Evolutionary conservation across 1,140 invertebrate species (phyloP).

Genomic region (Druon quercuslanigerum): DNA sequence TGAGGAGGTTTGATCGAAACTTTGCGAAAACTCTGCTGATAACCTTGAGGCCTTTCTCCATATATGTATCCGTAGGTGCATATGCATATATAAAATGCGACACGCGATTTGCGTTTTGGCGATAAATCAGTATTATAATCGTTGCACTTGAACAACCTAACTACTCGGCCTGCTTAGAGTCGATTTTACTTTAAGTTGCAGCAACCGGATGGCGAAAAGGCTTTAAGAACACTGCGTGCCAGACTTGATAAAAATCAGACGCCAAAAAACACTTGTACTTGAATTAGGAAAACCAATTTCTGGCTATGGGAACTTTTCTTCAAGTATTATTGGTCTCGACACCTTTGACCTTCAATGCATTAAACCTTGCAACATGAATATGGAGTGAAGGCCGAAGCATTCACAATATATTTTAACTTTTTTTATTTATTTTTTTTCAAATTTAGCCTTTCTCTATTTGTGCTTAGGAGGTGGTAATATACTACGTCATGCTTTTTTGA

Average conservation of each 20-base stretch:
- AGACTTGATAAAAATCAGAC: conserved; percentile 39
- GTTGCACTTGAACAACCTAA: conserved; percentile 50
- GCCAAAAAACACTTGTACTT: conserved; percentile 4
- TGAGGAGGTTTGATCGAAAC: conserved; percentile 2
- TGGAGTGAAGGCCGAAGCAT: too few species aligned
- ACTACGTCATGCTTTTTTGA: too few species aligned
- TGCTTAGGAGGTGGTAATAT: too few species aligned
- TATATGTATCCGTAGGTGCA: neutral
- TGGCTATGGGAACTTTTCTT: neutral
- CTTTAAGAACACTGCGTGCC: conserved; percentile 34
- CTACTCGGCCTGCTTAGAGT: neutral
- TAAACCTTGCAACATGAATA: too few species aligned
- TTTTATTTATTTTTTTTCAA: too few species aligned
- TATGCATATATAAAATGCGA: conserved; percentile 21
- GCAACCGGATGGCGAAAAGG: neutral
- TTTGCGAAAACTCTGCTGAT: neutral
- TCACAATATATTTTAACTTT: too few species aligned
- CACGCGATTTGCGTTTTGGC: conserved; percentile 54
- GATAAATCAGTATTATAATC: conserved; percentile 59
- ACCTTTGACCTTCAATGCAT: neutral
- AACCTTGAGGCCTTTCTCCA: conserved; percentile 1
- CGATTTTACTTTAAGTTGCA: neutral
- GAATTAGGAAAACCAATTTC: neutral
- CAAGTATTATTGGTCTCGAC: conserved; percentile 2
- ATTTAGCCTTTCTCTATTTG: too few species aligned